Base-by-base conservation (phyloP, 2,888 invertebrate genomes). In the Chaetoderma sp. region DNA sequence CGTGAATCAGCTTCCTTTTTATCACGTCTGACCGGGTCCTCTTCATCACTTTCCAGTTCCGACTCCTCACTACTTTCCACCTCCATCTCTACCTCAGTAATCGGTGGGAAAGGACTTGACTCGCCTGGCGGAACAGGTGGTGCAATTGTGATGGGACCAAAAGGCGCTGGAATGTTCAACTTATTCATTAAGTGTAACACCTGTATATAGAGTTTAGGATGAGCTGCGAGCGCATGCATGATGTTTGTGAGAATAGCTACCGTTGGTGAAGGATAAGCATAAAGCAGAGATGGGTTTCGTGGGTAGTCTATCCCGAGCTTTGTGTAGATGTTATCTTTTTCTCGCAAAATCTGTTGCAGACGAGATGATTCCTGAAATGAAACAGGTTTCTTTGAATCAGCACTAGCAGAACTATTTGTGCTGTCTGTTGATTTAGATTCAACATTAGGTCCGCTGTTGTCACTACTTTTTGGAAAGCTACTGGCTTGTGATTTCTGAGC, bases 141-240 rank as follows among this genome's bases (percentile, higher is more conserved):
- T 4, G 78, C 70, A 5, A 77, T 62, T 2, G 79, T 89, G 32
- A 78, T 66, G 21, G 78, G 69, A 0, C 86, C 89, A 87, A 97
- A 96, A 0, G 97, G 97, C 47, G 92, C 90, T 21, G 93, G 92
- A 55, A 97, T 86, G 84, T 93, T 93, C 95, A 97, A 95, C 87
- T 93, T 93, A 84, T 97, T 97, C 96, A 97, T 96, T 59, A 97
- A 89, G 88, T 97, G 96, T 52, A 97, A 82, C 10, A 93, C 86
- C 80, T 89, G 89, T 0, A 90, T 91, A 82, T 97, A 97, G 85
- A 97, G 93, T 77, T 92, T 91, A 60, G 93, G 92, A 74, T 94
- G 91, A 18, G 90, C 89, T 61, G 92, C 90, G 63, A 97, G 86
- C 28, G 92, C 90, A 84, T 92, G 90, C 4, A 92, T 90, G 67